These are phyloP conservation scores for Aurelia aurita DNA, from an alignment of 30 jellyfish, hydroid and myxozoan genomes.

Conservation along the genomic window DNA sequence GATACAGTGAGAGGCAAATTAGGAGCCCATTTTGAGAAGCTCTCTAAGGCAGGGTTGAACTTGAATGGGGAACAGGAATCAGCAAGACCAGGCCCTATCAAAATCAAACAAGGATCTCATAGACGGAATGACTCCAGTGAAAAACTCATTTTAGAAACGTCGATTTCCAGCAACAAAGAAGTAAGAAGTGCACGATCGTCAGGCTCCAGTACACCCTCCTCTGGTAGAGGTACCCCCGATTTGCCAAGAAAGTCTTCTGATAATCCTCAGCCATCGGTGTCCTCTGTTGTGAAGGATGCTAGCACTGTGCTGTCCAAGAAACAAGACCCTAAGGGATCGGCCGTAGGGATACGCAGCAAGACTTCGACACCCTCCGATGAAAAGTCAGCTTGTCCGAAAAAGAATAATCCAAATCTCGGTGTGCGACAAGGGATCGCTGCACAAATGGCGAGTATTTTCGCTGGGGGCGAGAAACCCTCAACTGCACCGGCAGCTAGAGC, in stretches of 20 bases:
- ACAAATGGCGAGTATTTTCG: slow-evolving; percentile 95
- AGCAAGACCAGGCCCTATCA: slow-evolving; percentile 2
- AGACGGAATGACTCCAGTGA: slow-evolving; percentile 8
- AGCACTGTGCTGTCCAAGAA: background rate
- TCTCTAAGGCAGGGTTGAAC: slow-evolving; percentile 59
- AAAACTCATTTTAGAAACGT: slow-evolving; percentile 7
- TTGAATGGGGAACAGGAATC: slow-evolving; percentile 12
- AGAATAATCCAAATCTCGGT: slow-evolving; percentile 55
- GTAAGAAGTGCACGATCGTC: slow-evolving; percentile 24
- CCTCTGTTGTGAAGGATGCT: background rate
- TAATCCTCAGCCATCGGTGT: background rate
- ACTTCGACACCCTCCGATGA: slow-evolving; percentile 50
- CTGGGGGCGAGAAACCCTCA: slow-evolving; percentile 43
- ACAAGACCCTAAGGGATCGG: slow-evolving; percentile 18
- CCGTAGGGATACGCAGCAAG: slow-evolving; percentile 13
- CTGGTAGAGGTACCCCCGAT: slow-evolving; percentile 68
- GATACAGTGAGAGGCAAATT: slow-evolving; percentile 38
- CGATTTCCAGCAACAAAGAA: background rate
- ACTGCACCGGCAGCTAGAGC: slow-evolving; percentile 18
- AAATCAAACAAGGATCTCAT: slow-evolving; percentile 12
- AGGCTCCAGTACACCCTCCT: slow-evolving; percentile 59
- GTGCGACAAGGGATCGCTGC: slow-evolving; percentile 98
- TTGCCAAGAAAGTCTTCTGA: background rate
- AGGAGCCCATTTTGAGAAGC: slow-evolving; percentile 70
- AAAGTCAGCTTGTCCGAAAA: slow-evolving; percentile 38